Base-by-base conservation (phyloP, 1,140 invertebrate species). In the Gerris buenoi region DNA sequence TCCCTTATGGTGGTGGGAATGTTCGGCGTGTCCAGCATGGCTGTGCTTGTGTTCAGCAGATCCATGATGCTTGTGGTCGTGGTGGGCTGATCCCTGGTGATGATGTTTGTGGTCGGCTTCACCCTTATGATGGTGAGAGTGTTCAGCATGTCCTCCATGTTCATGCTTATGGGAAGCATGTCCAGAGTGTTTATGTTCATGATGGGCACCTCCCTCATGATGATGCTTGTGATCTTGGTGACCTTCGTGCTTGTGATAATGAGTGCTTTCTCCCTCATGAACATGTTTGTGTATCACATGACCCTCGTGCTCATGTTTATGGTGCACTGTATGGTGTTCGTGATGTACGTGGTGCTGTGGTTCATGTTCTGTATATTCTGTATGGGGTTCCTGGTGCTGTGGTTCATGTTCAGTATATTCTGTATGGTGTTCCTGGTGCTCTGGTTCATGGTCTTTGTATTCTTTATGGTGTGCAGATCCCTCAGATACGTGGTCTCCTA, bases 241-340 rank as follows among this genome's bases (percentile, higher is more conserved):
- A n/a, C 69, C 69, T 2, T 63, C 13, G 33, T 70, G 69, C 27
- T 66, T 64, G 56, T 70, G 69, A 2, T 28, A 28, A 61, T 68
- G 67, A 2, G 25, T 28, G 13, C 26, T 22, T 22, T 70, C 64
- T 0, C 67, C 69, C 5, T 25, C 29, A 60, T 70, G 69, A 18
- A 68, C 33, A 62, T 70, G 69, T 14, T 58, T 63, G 56, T 70
- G 69, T 15, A 60, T 65, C 15, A 46, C 60, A 56, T 68, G 64
- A 10, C 69, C 69, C 1, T 22, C 27, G 61, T 70, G 69, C 26
- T 70, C 65, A 65, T 70, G 69, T n/a, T 67, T 62, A 33, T 70
- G 68, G 2, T 58, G 27, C 2, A 22, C 46, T 15, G 29, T 15
- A 10, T 60, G 59, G 61, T 68, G 69, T 22, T 58, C 64, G 3